Percentiles rank a stretch among this genome's conserved stretches.
Conservation (phyloP, 2,113 vertebrate species). For the Pithys albifrons region DNA sequence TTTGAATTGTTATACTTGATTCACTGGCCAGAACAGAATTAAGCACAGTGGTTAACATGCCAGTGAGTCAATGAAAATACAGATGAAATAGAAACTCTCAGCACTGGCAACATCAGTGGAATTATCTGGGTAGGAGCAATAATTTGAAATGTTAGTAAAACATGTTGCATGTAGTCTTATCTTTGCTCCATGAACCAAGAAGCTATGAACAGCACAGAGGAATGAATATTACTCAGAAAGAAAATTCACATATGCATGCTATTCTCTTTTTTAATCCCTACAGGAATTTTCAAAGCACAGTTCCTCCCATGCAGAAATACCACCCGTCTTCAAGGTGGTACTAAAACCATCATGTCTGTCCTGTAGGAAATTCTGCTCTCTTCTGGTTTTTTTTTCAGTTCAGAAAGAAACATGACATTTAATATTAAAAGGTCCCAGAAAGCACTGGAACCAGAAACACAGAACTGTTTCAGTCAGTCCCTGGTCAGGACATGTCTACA, state of each 20-base stretch:
- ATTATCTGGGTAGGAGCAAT: background rate
- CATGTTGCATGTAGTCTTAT: background rate
- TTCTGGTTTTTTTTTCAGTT: background rate
- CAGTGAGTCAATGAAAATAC: background rate
- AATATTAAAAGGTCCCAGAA: background rate
- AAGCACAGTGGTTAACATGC: background rate
- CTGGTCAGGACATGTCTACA: background rate
- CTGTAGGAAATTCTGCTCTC: background rate
- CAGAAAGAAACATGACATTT: background rate
- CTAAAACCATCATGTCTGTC: background rate
- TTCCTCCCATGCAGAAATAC: background rate
- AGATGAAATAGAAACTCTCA: background rate
- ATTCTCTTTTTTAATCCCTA: background rate
- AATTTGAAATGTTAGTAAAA: background rate
- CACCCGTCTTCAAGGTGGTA: background rate
- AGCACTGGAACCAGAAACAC: background rate
- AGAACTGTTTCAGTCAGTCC: background rate
- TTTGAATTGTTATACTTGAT: background rate
- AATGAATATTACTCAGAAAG: background rate
- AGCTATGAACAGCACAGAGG: background rate
- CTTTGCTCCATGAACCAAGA: background rate
- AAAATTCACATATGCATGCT: background rate
- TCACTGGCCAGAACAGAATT: background rate
- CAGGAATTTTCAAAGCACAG: background rate
- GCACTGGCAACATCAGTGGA: background rate